These are phyloP conservation scores for Peromyscus melanophrys DNA, from an alignment of 2,797 vertebrate species.

Conservation along the genomic window DNA sequence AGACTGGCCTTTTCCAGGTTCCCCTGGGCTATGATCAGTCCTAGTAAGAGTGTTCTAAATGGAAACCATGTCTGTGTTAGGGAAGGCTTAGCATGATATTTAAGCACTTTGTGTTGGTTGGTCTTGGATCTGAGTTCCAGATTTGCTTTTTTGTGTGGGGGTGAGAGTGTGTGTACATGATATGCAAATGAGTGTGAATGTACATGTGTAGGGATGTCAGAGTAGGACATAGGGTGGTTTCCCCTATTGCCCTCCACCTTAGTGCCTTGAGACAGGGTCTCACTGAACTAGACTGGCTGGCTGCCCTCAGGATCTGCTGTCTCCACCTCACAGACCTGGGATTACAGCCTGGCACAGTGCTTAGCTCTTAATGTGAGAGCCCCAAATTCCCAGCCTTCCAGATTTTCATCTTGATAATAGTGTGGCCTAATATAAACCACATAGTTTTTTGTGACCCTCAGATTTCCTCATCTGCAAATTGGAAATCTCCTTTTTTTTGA, in stretches of 20 bases:
- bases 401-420: neutral
- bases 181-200: neutral
- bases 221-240: neutral
- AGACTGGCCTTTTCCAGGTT: conserved; percentile 29
- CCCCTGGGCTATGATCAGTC: conserved; percentile 32
- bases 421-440: conserved; percentile 31
- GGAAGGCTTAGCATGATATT: neutral
- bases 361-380: neutral
- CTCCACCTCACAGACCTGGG: neutral
- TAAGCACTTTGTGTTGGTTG: conserved; percentile 26
- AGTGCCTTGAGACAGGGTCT: neutral
- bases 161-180: neutral
- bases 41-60: neutral
- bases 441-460: conserved; percentile 42
- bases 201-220: neutral
- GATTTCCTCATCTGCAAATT: conserved; percentile 32
- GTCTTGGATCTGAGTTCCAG: neutral
- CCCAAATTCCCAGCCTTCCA: neutral
- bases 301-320: neutral
- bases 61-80: conserved; percentile 7
- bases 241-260: neutral
- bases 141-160: neutral
- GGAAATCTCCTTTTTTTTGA: conserved; percentile 6
- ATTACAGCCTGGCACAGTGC: neutral
- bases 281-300: neutral